Conservation (phyloP, 1,140 invertebrate genomes). For the Heliconius hermathena region DNA sequence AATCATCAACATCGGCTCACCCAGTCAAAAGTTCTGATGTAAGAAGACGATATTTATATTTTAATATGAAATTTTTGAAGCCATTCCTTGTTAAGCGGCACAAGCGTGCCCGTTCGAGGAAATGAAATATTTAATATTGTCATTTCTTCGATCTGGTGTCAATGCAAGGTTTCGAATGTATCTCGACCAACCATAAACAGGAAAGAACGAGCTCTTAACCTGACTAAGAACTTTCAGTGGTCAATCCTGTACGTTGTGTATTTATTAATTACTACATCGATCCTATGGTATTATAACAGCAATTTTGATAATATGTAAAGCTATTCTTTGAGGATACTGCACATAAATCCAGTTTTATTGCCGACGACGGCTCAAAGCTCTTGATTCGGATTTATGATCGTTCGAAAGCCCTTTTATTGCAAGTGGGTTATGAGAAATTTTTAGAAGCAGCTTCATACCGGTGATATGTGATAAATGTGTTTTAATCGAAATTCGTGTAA, state of each 20-base stretch:
- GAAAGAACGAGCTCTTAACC: not conserved
- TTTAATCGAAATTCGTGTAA: not conserved
- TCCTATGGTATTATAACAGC: conserved; percentile 7
- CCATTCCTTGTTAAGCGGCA: too few relatives aligned
- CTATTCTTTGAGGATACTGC: conserved; percentile 26
- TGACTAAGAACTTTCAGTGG: not conserved
- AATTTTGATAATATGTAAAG: conserved; percentile 28
- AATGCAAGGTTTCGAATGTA: not conserved
- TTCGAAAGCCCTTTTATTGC: conserved; percentile 35
- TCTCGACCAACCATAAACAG: not conserved
- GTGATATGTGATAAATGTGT: not conserved
- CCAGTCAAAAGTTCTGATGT: too few relatives aligned
- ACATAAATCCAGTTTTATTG: conserved; percentile 39
- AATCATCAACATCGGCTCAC: too few relatives aligned
- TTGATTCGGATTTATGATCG: conserved; percentile 40
- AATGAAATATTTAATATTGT: too few relatives aligned
- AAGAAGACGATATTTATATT: too few relatives aligned
- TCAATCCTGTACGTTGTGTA: not conserved
- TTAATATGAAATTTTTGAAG: too few relatives aligned
- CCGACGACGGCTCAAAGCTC: conserved; percentile 32
- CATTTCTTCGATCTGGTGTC: too few relatives aligned
- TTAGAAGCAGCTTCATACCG: not conserved
- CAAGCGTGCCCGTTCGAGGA: too few relatives aligned
- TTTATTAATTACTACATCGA: not conserved
- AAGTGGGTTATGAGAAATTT: conserved; percentile 30